Conservation (phyloP, 1,140 invertebrate species). For the Micrasema minimum region DNA sequence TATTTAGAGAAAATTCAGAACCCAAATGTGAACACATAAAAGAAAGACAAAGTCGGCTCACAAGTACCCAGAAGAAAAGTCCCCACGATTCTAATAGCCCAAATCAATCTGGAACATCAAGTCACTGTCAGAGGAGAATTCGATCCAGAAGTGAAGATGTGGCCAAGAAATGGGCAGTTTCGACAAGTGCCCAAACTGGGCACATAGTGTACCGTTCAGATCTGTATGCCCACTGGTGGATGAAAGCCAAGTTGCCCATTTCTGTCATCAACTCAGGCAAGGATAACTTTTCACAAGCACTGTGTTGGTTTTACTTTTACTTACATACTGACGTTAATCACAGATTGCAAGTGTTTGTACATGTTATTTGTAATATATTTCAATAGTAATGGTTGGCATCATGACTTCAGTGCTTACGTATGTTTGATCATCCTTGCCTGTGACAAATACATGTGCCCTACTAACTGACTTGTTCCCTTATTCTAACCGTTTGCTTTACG, state of each 20-base stretch:
- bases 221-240: slow-evolving; percentile 91
- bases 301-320: slow-evolving; percentile 47
- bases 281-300: slow-evolving; percentile 63
- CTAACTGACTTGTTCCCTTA: slow-evolving; percentile 57
- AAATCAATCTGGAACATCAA: slow-evolving; percentile 15
- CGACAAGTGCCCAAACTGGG: slow-evolving; percentile 57
- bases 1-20: slow-evolving; percentile 61
- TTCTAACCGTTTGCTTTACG: slow-evolving; percentile 14
- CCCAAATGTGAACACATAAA: slow-evolving; percentile 52
- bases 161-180: slow-evolving; percentile 60
- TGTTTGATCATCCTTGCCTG: slow-evolving; percentile 69
- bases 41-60: slow-evolving; percentile 42
- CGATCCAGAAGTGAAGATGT: slow-evolving; percentile 65
- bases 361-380: slow-evolving; percentile 36
- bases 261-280: slow-evolving; percentile 74
- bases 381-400: slow-evolving; percentile 36
- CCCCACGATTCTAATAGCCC: slow-evolving; percentile 8
- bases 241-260: slow-evolving; percentile 83
- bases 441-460: slow-evolving; percentile 61
- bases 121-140: slow-evolving; percentile 26
- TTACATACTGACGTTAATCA: slow-evolving; percentile 33
- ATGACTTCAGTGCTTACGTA: slow-evolving; percentile 62
- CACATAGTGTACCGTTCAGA: slow-evolving; percentile 78
- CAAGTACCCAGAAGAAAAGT: slow-evolving; percentile 30
- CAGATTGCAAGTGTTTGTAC: slow-evolving; percentile 41